Evolutionary conservation across 2,888 invertebrate genomes (phyloP), one percentile per base, ranked within the genome.

Genomic region (Toxonevra muliebris): DNA sequence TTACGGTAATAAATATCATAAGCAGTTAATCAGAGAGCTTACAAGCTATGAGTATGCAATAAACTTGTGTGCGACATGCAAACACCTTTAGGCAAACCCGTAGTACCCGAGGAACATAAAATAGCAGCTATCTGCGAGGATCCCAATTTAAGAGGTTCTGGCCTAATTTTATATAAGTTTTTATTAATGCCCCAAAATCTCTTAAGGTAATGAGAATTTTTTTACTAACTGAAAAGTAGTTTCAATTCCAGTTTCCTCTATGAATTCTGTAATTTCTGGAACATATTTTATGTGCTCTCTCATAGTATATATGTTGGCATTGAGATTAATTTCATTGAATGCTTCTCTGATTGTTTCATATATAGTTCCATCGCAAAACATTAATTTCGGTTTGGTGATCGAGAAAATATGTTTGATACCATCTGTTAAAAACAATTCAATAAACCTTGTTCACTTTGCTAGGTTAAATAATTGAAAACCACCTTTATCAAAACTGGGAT

Each of bases 351-450:
- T 72, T 10, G 52, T 69, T 1, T 67, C 19, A 54, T 75, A 76
- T 15, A 66, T 53, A 0, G 57, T 59, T 2, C 70, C 73, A 71
- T 78, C 77, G 59, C 79, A 80, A 55, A 81, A 79, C 68, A 80
- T 75, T 3, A 79, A 2, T 63, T 75, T 77, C 2, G 80, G 80
- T 59, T 69, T 76, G 3, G 77, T 76, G 40, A 74, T 71, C 0
- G 66, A 57, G 50, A 74, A 77, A 7, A 74, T 69, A 57, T 79
- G 77, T 11, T 59, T 66, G 4, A 79, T 73, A n/a, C 76, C 79
- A 63, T 69, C 76, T 78, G 30, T 30, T 30, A 30, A 30, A 30
- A n/a, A n/a, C n/a, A n/a, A 30, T 15, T 48, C n/a, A n/a, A n/a
- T n/a, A n/a, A n/a, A n/a, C n/a, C n/a, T n/a, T n/a, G 4, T 48